A percentile compares a stretch with the other conserved stretches of the same genome.
phyloP scores from a whole-genome alignment of 2,113 vertebrate species.

The Bombycilla garrulus region DNA sequence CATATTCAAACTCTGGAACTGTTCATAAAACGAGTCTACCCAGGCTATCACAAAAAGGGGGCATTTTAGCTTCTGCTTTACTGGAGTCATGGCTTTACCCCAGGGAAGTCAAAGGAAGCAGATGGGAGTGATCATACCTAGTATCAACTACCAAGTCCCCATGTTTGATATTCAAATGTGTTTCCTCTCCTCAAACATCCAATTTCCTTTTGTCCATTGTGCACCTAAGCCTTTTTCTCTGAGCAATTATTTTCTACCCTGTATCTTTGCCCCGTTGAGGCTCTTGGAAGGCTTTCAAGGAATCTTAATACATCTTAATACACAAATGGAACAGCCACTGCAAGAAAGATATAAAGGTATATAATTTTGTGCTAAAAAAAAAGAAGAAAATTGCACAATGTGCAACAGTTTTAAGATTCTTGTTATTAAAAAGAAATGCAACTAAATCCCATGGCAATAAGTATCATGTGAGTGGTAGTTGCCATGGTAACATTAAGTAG shows the following conservation, averaged over 20 bases:
- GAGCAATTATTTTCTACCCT: not conserved
- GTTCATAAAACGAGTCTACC: not conserved
- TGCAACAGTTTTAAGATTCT: slow-evolving; percentile 29
- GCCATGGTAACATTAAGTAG: slow-evolving; percentile 72
- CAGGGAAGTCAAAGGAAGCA: not conserved
- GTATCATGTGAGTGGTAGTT: slow-evolving; percentile 61
- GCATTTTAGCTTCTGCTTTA: not conserved
- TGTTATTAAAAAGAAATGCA: slow-evolving; percentile 69
- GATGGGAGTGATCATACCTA: rapidly evolving
- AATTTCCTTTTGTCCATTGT: not conserved
- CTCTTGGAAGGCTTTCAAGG: not conserved
- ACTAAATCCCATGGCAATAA: slow-evolving; percentile 65
- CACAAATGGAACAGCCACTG: not conserved
- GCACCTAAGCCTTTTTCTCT: not conserved
- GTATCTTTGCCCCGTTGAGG: not conserved
- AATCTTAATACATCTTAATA: not conserved
- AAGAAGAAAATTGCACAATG: not conserved
- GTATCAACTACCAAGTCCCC: not conserved
- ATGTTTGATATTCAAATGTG: not conserved
- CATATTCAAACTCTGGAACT: not conserved
- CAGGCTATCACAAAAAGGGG: not conserved
- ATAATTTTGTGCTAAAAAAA: slow-evolving; percentile 1
- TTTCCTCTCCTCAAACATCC: not conserved
- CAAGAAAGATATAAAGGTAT: slow-evolving; percentile 1
- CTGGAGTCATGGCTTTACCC: not conserved